Base-by-base conservation (phyloP, 2,113 vertebrate species). In the Tetrao urogallus region DNA sequence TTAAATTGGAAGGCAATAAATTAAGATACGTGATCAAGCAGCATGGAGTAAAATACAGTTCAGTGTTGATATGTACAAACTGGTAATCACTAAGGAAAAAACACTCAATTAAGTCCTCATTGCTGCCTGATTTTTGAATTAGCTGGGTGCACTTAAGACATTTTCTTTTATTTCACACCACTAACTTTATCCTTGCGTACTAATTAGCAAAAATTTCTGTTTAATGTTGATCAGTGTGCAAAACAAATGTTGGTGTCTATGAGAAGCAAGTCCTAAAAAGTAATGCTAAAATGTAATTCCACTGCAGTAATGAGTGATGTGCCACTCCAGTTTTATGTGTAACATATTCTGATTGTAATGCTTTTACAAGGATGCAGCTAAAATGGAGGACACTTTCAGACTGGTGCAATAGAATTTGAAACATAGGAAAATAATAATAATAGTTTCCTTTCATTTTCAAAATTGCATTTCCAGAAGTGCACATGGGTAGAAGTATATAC, bases 51-150 rank as follows among this genome's bases (percentile, higher is more conserved):
- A 89, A 82, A 73, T 73, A 34, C 58, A 63, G 45, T 85, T 87
- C 67, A 74, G 3, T 91, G 71, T 88, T 88, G 67, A 71, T 95
- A 94, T 89, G 72, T 84, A 75, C 54, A 30, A 90, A 88, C 11
- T 57, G 25, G 13, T 82, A 61, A 40, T 88, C 38, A 66, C 60
- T 61, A 48, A 89, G 71, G 70, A 70, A 73, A 78, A 87, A 90
- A 2, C 18, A 76, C 63, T 69, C 90, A 52, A 88, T 78, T 92
- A 84, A 85, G 48, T 94, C 54, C 27, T 93, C 32, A 54, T 87
- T 87, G 64, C 82, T 88, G 71, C 50, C 56, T 76, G 40, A 85
- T 89, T 93, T 93, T 87, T 82, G 82, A 87, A 63, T 93, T 82
- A 89, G 34, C 47, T 90, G 79, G 73, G 64, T 90, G 65, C 56